Percentiles rank a stretch among this genome's conserved stretches.
phyloP scores from a whole-genome alignment of 1,140 invertebrate species.

The Holotrichia oblita region DNA sequence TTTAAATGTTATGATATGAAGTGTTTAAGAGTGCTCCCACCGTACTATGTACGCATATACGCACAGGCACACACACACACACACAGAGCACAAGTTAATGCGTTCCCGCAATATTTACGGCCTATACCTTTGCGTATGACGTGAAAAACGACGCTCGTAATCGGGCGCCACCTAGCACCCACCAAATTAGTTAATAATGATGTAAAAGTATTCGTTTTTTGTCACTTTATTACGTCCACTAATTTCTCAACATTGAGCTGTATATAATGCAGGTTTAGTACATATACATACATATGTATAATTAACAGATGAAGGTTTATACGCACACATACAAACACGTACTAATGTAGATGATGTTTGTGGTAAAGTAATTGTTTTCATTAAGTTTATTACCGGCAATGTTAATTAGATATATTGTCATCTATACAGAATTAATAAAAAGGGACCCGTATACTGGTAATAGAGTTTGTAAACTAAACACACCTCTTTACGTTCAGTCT shows the following conservation, averaged over 20 bases:
- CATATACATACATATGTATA: neutral
- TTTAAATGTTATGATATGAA: conserved; percentile 20
- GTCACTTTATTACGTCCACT: conserved; percentile 7
- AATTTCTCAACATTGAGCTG: neutral
- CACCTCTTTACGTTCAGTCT: too few relatives aligned
- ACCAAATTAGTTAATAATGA: conserved; percentile 4
- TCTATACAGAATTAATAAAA: too few relatives aligned
- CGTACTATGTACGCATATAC: neutral
- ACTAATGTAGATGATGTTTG: neutral
- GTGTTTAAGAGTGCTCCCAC: neutral
- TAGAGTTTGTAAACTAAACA: too few relatives aligned
- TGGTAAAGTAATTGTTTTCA: neutral
- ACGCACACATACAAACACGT: too few relatives aligned
- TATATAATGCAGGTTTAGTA: neutral
- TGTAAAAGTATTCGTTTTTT: neutral
- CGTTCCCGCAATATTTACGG: neutral
- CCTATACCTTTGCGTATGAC: neutral
- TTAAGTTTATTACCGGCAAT: neutral
- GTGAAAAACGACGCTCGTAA: neutral
- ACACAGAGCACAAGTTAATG: too few relatives aligned
- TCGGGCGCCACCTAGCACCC: neutral
- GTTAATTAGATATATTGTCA: neutral
- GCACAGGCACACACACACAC: too few relatives aligned
- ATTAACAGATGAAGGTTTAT: neutral
- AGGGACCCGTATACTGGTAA: too few relatives aligned